Evolutionary conservation across 2,797 vertebrate species (phyloP), one percentile per base, ranked within the genome.

Genomic region (Aselliscus stoliczkanus): DNA sequence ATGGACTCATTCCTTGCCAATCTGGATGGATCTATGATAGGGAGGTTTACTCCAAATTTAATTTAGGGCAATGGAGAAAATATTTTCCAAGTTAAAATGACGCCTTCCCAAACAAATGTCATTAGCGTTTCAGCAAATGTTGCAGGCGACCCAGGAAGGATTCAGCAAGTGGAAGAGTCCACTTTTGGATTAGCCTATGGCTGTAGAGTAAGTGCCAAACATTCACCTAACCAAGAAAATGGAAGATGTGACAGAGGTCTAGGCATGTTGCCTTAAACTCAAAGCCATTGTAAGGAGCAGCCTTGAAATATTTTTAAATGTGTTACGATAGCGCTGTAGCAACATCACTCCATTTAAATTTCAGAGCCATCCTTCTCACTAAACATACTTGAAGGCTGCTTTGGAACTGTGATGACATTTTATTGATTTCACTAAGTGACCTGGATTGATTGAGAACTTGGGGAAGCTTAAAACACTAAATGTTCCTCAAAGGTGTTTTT

Each of bases 401-500:
- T 84, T 96, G 92, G 42, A 75, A 92, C 31, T 62, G 69, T 1
- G n/a, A 69, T 72, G 79, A 90, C 56, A 92, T 87, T 92, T 92
- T 90, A 96, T 93, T 1, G 18, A 95, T 97, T 97, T 96, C 56
- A 67, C 89, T 94, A 96, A 96, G 90, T 94, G 87, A 92, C 67
- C 58, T 79, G 44, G 64, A 95, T 94, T 96, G 96, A 97, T 56
- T 93, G 77, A 96, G 96, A 97, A 96, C 86, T 72, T 79, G 27
- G 76, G 47, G 75, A 89, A 50, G 54, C 79, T 96, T 94, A 81
- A 96, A 92, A 92, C 58, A 86, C 58, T 88, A 18, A 56, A 84
- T 70, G 27, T 88, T 94, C n/a, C 83, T 96, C 83, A 75, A 88
- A 47, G 60, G 80, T 13, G 2, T 76, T 64, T 94, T 88, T n/a